These are phyloP conservation scores for Trachelipus rathkii DNA, from an alignment of 1,140 invertebrate species.

Conservation along the genomic window DNA sequence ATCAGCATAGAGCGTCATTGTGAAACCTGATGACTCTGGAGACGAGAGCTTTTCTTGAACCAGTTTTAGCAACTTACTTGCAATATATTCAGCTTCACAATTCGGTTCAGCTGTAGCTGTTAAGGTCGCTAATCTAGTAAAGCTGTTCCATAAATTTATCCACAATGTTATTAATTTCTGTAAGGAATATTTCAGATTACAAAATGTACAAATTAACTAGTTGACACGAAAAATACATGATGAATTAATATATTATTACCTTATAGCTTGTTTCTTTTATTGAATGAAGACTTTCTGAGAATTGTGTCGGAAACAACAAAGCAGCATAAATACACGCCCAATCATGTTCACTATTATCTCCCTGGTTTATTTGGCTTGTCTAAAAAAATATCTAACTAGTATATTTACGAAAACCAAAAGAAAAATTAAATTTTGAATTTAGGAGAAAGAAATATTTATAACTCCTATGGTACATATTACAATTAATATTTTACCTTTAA, in stretches of 20 bases:
- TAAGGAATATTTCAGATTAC: neutral
- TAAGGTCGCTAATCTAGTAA: slow-evolving; percentile 24
- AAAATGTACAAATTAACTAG: neutral
- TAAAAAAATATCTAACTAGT: slow-evolving; percentile 6
- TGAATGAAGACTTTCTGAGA: slow-evolving; percentile 17
- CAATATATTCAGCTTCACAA: slow-evolving; percentile 33
- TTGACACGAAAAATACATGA: neutral
- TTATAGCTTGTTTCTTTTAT: too few species aligned
- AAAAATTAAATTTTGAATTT: too few species aligned
- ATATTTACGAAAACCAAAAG: too few species aligned
- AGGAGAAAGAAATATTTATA: too few species aligned
- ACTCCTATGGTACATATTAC: too few species aligned
- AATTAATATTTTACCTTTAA: too few species aligned
- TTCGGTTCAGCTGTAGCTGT: slow-evolving; percentile 34
- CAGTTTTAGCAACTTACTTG: slow-evolving; percentile 17
- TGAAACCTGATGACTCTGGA: slow-evolving; percentile 24
- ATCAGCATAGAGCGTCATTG: slow-evolving; percentile 18
- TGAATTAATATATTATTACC: neutral
- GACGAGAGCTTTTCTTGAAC: slow-evolving; percentile 10
- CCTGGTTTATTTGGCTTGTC: slow-evolving; percentile 34
- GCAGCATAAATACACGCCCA: slow-evolving; percentile 39
- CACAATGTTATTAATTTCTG: slow-evolving; percentile 32
- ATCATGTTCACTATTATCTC: slow-evolving; percentile 42
- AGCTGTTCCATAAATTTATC: slow-evolving; percentile 31
- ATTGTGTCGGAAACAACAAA: slow-evolving; percentile 39